Conservation (phyloP, 2,888 invertebrate species). For the Ochropacha duplaris region DNA sequence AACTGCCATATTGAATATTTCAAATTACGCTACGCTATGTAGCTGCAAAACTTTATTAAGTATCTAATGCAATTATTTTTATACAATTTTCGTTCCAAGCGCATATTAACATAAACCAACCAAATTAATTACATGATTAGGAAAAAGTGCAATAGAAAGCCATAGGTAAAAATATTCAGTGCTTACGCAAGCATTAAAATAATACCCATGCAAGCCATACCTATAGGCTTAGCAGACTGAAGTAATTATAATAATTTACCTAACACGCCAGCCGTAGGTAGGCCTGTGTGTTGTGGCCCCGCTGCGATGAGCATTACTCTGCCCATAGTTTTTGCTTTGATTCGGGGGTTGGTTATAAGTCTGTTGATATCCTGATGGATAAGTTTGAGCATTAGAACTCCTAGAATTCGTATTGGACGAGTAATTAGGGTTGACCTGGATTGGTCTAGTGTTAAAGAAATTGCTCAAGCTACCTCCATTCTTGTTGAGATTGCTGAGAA, state of each 20-base stretch:
- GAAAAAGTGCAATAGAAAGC: neutral
- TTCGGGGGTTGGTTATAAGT: conserved; percentile 51
- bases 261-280: conserved; percentile 74
- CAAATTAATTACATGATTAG: neutral
- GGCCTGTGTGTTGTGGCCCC: conserved; percentile 64
- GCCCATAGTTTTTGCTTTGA: conserved; percentile 66
- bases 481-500: conserved; percentile 66
- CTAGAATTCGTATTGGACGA: conserved; percentile 64
- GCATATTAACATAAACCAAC: neutral
- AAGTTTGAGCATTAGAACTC: conserved; percentile 67
- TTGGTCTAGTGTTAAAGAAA: conserved; percentile 71
- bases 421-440: conserved; percentile 73
- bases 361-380: conserved; percentile 69
- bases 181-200: conserved; percentile 36
- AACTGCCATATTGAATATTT: too few species aligned
- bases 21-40: too few species aligned
- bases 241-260: conserved; percentile 61
- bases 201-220: conserved; percentile 41
- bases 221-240: conserved; percentile 24
- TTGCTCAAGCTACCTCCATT: conserved; percentile 53
- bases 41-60: too few species aligned
- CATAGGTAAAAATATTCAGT: neutral
- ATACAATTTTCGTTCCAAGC: neutral
- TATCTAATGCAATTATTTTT: neutral
- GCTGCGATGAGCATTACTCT: conserved; percentile 51